Evolutionary conservation across 2,888 invertebrate genomes (phyloP).

Genomic region (Rugalucina vietnamica): DNA sequence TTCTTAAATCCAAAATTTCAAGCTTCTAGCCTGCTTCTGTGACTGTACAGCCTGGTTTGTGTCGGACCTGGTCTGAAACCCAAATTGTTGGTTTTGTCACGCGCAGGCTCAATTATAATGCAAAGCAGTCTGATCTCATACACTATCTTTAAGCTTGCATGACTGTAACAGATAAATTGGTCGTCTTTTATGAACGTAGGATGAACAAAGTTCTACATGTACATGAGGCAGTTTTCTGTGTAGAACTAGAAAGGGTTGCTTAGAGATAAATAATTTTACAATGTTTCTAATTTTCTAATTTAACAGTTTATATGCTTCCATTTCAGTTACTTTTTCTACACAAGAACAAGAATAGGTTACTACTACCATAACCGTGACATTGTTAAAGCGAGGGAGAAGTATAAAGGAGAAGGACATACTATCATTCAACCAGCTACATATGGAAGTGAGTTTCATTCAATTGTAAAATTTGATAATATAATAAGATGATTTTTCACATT

Average conservation of each 20-base stretch:
- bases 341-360: slow-evolving; percentile 79
- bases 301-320: not conserved
- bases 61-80: too few relatives aligned
- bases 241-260: too few relatives aligned
- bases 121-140: not conserved
- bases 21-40: too few relatives aligned
- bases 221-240: too few relatives aligned
- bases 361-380: slow-evolving; percentile 78
- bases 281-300: not conserved
- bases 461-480: too few relatives aligned
- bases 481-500: too few relatives aligned
- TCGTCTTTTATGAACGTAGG: not conserved
- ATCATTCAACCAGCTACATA: slow-evolving; percentile 63
- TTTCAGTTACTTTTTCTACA: slow-evolving; percentile 80
- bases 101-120: too few relatives aligned
- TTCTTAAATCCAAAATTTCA: too few relatives aligned
- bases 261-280: not conserved
- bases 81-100: too few relatives aligned
- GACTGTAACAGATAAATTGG: not conserved
- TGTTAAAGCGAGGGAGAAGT: slow-evolving; percentile 76
- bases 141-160: not conserved
- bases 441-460: slow-evolving; percentile 66
- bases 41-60: too few relatives aligned
- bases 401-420: slow-evolving; percentile 63
- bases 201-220: not conserved